These are phyloP conservation scores for Monochamus alternatus DNA, from an alignment of 2,888 invertebrate species.

Conservation along the genomic window DNA sequence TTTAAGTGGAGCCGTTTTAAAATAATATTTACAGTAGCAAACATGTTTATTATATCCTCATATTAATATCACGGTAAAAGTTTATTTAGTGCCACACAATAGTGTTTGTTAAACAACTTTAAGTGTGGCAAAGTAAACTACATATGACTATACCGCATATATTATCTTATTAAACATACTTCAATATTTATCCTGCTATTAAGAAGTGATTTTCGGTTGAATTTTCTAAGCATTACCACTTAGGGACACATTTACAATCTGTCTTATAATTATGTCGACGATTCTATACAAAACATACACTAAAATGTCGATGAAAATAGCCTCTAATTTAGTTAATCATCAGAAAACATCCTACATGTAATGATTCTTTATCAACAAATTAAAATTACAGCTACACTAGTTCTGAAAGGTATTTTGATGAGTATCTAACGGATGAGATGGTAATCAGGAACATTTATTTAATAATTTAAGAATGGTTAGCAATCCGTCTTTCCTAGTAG, in stretches of 20 bases:
- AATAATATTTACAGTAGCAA: conserved; percentile 12
- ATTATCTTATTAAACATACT: conserved; percentile 5
- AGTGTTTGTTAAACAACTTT: conserved; percentile 3
- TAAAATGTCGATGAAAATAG: too few species aligned
- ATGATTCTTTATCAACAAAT: background rate
- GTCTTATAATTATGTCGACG: too few species aligned
- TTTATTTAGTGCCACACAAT: conserved; percentile 12
- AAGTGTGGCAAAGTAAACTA: conserved; percentile 3
- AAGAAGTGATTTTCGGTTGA: background rate
- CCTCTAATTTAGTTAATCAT: too few species aligned
- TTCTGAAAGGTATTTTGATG: background rate
- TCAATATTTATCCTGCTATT: background rate
- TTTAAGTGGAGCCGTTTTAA: conserved; percentile 1
- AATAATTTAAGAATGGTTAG: conserved; percentile 11
- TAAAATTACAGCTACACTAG: background rate
- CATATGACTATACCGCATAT: conserved; percentile 10
- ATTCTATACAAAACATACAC: too few species aligned
- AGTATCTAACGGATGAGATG: background rate
- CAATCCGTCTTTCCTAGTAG: conserved; percentile 3
- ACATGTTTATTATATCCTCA: conserved; percentile 22
- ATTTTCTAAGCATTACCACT: too few species aligned
- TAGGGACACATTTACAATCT: too few species aligned
- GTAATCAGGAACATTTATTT: conserved; percentile 5
- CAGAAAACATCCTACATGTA: too few species aligned
- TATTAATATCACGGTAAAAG: conserved; percentile 8